Evolutionary conservation across 2,113 vertebrate genomes (phyloP), one percentile per base, ranked within the genome.

Genomic region (Parus major): DNA sequence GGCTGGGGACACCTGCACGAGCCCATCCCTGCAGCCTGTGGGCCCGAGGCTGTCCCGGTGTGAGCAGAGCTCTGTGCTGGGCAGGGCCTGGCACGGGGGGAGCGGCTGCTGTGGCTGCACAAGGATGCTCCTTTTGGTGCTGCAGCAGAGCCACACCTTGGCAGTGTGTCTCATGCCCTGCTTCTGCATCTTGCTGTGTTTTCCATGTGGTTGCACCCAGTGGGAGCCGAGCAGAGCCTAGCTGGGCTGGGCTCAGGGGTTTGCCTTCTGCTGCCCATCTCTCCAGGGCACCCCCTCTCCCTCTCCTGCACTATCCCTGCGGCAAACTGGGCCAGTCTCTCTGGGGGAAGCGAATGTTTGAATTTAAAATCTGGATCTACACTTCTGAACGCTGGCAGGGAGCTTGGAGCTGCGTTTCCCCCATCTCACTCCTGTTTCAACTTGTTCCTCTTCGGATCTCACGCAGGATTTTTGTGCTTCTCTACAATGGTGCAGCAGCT

Each of bases 131-230:
- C 31, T 61, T 70, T 52, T 5, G 3, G 36, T 29, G 36, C 29
- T 66, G 47, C 10, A 56, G 50, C 49, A 60, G 75, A 82, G 49
- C 53, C 2, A 12, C 1, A 0, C 2, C 3, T 15, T 52, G 56
- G 56, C 64, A 35, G 22, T 0, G 1, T 47, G 14, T 63, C 65
- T 41, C 0, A 29, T 10, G 21, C 1, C 0, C 33, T 35, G 73
- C 9, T 18, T 61, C 69, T 86, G 33, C 47, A 5, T n/a, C 39
- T 86, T 41, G 63, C 5, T 0, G 0, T 11, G 44, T 9, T 59
- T 66, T 22, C 64, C 18, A 4, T 17, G 27, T 10, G 33, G 11
- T 18, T 76, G 52, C 42, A 9, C 7, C n/a, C 1, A 0, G 23
- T 25, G 1, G 4, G 22, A 82, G 91, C 76, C 0, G 1, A 63